Base-by-base conservation (phyloP, 2,797 vertebrate genomes). In the Serranus cabrilla region DNA sequence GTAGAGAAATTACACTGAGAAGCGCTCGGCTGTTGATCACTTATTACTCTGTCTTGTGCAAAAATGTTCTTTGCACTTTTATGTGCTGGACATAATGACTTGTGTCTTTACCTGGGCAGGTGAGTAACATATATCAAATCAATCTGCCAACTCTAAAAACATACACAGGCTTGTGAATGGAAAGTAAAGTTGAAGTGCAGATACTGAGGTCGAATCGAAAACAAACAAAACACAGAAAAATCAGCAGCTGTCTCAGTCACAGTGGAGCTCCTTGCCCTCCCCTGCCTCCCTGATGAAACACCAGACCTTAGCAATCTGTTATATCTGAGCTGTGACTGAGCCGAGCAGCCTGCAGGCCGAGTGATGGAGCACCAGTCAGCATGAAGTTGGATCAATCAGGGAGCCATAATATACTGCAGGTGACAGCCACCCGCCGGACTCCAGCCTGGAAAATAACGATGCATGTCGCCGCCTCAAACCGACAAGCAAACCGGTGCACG, bases 301-400 rank as follows among this genome's bases (percentile, higher is more conserved):
- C 8, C 76, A 64, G 62, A 57, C 42, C 18, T 7, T 3, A 54
- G 71, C 59, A 61, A 83, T 83, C 49, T 57, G 23, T 78, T 76
- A 82, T 79, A 68, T 83, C 73, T 64, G 67, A 72, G 70, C 82
- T 74, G 70, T 13, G 76, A 76, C 43, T 51, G 62, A 74, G 63
- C 49, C 25, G 27, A 78, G 72, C 61, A 62, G 71, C 14, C 65
- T 63, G 78, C 57, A 51, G 74, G 70, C 54, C 76, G 80, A 84
- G 34, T 69, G 83, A 89, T 82, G 73, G 58, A 66, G 72, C 76
- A 43, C 58, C 47, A 59, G 76, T 74, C 54, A 40, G 56, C 11
- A 47, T 59, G 62, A 78, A 71, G 82, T 23, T 39, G 55, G 70
- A 88, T 92, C 80, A 82, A 88, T 91, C 79, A 61, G 42, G 50